phyloP scores from a whole-genome alignment of 2,888 invertebrate species.

The Amphipyra tragopoginis region DNA sequence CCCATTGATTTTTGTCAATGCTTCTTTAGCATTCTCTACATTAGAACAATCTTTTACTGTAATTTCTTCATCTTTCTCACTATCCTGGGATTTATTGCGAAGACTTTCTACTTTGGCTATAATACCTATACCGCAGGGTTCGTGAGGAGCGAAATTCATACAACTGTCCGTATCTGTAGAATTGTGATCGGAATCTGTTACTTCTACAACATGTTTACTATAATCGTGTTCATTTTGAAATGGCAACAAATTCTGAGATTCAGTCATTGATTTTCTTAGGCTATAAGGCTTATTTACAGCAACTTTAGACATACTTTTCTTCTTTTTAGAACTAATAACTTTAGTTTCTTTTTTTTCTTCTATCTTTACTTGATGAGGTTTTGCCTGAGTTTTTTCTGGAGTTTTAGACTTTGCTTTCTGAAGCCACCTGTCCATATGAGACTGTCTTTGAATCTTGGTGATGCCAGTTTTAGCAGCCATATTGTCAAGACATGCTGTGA shows the following conservation, averaged over 20 bases:
- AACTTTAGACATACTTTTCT: slow-evolving; percentile 56
- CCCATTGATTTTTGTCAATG: slow-evolving; percentile 22
- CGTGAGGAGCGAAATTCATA: slow-evolving; percentile 22
- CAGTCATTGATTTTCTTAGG: slow-evolving; percentile 68
- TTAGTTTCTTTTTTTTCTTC: slow-evolving; percentile 50
- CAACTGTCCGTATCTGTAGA: slow-evolving; percentile 41
- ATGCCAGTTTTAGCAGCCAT: slow-evolving; percentile 87
- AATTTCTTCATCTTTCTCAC: slow-evolving; percentile 10
- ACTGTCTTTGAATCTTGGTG: slow-evolving; percentile 85
- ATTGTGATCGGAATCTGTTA: slow-evolving; percentile 34
- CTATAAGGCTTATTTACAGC: slow-evolving; percentile 65
- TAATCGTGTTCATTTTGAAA: slow-evolving; percentile 74
- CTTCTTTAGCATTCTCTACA: slow-evolving; percentile 8
- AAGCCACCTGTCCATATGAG: slow-evolving; percentile 88
- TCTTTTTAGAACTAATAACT: slow-evolving; percentile 60
- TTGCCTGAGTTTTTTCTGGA: slow-evolving; percentile 79
- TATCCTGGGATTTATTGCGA: slow-evolving; percentile 12
- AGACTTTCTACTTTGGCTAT: slow-evolving; percentile 27
- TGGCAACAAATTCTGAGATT: slow-evolving; percentile 67
- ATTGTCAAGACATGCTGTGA: slow-evolving; percentile 85
- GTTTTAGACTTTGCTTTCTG: slow-evolving; percentile 88
- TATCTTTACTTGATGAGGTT: slow-evolving; percentile 58
- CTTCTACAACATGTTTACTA: slow-evolving; percentile 49
- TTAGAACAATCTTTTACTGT: slow-evolving; percentile 5
- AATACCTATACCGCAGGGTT: slow-evolving; percentile 8